phyloP scores from a whole-genome alignment of 2,797 vertebrate genomes.

The Crax fasciolata region DNA sequence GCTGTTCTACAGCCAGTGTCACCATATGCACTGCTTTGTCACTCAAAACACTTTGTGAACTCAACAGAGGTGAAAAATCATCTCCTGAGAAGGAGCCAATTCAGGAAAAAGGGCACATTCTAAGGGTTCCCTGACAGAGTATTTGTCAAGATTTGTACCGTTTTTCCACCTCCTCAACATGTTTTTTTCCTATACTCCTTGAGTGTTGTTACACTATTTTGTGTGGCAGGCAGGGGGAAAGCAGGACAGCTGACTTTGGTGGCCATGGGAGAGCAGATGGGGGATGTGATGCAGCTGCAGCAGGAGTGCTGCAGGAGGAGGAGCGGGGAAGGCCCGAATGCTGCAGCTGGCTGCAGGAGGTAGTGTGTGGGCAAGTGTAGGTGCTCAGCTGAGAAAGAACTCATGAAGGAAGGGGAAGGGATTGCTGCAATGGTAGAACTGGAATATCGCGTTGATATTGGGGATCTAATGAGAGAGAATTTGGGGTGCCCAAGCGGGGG shows the following conservation, averaged over 20 bases:
- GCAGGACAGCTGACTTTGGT: not conserved
- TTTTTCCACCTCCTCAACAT: fast-evolving
- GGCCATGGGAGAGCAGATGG: not conserved
- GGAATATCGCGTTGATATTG: not conserved
- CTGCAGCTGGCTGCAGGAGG: not conserved
- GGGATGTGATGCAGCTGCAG: not conserved
- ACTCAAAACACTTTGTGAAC: not conserved
- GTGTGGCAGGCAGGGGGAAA: not conserved
- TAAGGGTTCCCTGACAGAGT: not conserved
- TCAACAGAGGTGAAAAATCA: not conserved
- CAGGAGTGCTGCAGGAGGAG: not conserved
- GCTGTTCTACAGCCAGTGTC: not conserved
- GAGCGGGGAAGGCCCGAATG: not conserved
- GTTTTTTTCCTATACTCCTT: not conserved
- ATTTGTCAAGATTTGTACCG: not conserved
- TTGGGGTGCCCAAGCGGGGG: not conserved
- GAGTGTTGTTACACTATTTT: not conserved
- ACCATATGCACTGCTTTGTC: fast-evolving
- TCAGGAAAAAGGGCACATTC: not conserved
- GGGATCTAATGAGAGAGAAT: not conserved
- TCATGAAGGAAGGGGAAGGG: not conserved
- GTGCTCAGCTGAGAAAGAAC: not conserved
- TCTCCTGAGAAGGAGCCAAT: not conserved
- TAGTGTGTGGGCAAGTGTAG: not conserved
- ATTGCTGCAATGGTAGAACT: not conserved